Conservation (phyloP, 2,888 invertebrate species). For the Himalopsyche tibetana region DNA sequence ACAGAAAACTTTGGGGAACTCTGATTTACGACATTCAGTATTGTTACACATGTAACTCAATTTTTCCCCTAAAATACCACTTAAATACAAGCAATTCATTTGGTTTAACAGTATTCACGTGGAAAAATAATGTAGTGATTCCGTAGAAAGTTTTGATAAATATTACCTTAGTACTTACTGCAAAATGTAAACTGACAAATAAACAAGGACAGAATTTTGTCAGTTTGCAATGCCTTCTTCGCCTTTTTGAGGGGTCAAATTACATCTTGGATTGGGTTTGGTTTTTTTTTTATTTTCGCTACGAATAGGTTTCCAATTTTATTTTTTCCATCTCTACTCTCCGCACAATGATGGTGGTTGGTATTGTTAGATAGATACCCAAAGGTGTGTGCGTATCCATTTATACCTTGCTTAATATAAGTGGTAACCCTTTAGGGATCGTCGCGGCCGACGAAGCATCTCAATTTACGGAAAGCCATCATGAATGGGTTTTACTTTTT, state of each 20-base stretch:
- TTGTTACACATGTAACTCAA: no score
- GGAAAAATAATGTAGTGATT: no score
- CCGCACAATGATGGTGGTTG: background rate
- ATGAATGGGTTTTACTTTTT: background rate
- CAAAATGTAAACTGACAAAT: no score
- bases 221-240: background rate
- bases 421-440: background rate
- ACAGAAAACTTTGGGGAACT: no score
- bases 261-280: background rate
- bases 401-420: background rate
- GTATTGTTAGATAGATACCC: background rate
- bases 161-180: no score
- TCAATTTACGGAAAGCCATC: background rate
- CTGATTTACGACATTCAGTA: no score
- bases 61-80: no score
- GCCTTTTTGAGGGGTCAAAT: background rate
- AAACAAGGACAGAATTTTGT: no score
- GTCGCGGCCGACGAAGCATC: background rate
- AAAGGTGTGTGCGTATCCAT: background rate
- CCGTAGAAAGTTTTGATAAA: no score
- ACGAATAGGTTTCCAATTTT: conserved; percentile 11
- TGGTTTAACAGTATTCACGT: no score
- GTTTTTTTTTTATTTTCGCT: background rate
- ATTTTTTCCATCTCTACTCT: background rate
- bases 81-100: no score